Percentiles rank a stretch among this genome's conserved stretches.
phyloP scores from a whole-genome alignment of 2,113 vertebrate species.

The Melanostigma gelatinosum region DNA sequence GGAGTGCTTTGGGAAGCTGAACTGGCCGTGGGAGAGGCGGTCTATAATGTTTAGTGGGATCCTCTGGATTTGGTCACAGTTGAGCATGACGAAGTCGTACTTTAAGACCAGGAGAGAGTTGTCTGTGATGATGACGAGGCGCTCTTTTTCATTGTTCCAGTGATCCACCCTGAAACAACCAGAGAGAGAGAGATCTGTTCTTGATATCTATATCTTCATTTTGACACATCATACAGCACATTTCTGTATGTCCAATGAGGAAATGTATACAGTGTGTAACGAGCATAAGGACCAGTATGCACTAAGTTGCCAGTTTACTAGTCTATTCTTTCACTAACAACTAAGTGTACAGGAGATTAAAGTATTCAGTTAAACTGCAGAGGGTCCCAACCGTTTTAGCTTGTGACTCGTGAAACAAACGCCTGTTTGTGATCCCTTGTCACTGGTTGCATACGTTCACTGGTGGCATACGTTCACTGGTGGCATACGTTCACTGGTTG shows the following conservation, averaged over 20 bases:
- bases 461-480: too few species aligned
- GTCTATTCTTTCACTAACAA: neutral
- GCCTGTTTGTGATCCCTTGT: too few species aligned
- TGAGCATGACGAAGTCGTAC: constrained; percentile 87
- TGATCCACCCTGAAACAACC: constrained; percentile 82
- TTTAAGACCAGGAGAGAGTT: constrained; percentile 85
- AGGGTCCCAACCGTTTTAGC: neutral
- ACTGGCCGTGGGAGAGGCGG: constrained; percentile 80
- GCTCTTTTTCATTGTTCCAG: constrained; percentile 91
- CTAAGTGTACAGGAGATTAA: neutral
- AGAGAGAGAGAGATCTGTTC: neutral
- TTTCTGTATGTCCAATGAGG: neutral
- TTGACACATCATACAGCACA: neutral
- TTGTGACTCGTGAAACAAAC: neutral
- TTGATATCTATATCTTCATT: neutral
- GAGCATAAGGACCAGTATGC: neutral
- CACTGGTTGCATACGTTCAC: neutral
- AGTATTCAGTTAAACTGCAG: neutral
- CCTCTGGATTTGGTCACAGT: constrained; percentile 82
- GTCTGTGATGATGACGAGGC: constrained; percentile 80
- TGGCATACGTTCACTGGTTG: neutral
- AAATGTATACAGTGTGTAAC: neutral
- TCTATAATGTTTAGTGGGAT: constrained; percentile 78
- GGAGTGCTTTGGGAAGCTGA: constrained; percentile 82
- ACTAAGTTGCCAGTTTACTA: neutral